A percentile compares a stretch with the other conserved stretches of the same genome.
phyloP scores from a whole-genome alignment of 2,888 invertebrate species.

The Pandemis heparana region DNA sequence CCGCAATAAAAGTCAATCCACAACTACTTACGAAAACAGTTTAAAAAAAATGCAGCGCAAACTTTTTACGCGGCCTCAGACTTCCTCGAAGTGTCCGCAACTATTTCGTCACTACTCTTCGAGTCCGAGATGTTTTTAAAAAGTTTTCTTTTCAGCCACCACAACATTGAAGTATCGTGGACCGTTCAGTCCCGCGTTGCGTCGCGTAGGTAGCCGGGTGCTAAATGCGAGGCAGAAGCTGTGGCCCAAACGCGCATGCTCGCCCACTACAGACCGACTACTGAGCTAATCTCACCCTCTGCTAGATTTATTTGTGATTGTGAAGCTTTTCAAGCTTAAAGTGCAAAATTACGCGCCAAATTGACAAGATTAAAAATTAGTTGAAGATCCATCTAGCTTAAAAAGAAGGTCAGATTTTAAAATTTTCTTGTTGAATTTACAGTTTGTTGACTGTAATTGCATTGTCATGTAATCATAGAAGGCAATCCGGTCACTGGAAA shows the following conservation, averaged over 20 bases:
- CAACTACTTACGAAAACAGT: neutral
- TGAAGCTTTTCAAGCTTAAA: neutral
- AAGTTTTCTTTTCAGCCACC: constrained; percentile 1
- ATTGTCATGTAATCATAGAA: no score
- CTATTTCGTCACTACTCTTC: neutral
- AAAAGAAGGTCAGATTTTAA: no score
- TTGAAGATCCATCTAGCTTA: no score
- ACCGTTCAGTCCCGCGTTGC: constrained; percentile 21
- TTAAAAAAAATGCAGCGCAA: neutral
- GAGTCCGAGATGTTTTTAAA: neutral
- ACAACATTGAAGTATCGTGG: neutral
- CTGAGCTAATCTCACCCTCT: constrained; percentile 1
- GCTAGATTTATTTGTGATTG: neutral
- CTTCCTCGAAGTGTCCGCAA: constrained; percentile 4
- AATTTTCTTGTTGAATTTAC: no score
- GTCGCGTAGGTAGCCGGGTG: constrained; percentile 14
- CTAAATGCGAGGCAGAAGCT: constrained; percentile 26
- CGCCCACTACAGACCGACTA: constrained; percentile 10
- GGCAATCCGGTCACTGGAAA: no score
- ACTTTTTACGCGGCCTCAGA: constrained; percentile 7
- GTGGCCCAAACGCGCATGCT: constrained; percentile 29
- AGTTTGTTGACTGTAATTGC: no score
- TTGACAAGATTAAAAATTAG: neutral
- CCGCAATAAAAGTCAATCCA: constrained; percentile 14
- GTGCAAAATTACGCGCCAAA: neutral